A percentile compares a stretch with the other conserved stretches of the same genome.
Conservation (phyloP, 1,140 invertebrate species). For the Drosophila kurseongensis region DNA sequence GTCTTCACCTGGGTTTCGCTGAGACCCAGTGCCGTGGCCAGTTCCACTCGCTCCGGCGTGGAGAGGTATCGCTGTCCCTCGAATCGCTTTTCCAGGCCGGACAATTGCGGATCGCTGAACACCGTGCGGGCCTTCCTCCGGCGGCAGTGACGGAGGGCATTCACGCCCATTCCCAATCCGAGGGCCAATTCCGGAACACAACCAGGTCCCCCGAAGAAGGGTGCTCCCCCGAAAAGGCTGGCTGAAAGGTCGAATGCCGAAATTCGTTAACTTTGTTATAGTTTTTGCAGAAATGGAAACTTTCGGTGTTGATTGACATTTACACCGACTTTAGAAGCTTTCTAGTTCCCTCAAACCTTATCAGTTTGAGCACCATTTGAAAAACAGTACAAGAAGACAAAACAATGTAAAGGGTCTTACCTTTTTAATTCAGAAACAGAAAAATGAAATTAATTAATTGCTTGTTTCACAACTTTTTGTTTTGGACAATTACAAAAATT, state of each 20-base stretch:
- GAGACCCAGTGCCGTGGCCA: slow-evolving; percentile 95
- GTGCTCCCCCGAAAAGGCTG: slow-evolving; percentile 78
- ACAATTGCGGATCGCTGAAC: slow-evolving; percentile 98
- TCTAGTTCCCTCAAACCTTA: too few species aligned
- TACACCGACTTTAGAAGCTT: slow-evolving; percentile 11
- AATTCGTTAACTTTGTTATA: slow-evolving; percentile 58
- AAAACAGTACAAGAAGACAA: too few species aligned
- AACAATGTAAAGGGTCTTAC: too few species aligned
- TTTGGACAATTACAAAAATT: too few species aligned
- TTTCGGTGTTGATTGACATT: slow-evolving; percentile 73
- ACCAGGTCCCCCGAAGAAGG: slow-evolving; percentile 85
- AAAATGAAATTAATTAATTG: too few species aligned
- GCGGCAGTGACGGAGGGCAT: slow-evolving; percentile 94
- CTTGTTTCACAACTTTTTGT: too few species aligned
- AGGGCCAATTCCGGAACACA: slow-evolving; percentile 84
- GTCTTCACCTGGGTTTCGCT: slow-evolving; percentile 99
- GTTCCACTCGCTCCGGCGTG: slow-evolving; percentile 97
- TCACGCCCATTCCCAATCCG: slow-evolving; percentile 87
- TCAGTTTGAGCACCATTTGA: too few species aligned
- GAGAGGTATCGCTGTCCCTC: slow-evolving; percentile 98
- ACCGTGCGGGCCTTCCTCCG: slow-evolving; percentile 97
- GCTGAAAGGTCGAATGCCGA: slow-evolving; percentile 56
- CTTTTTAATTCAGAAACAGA: too few species aligned
- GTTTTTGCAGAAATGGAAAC: slow-evolving; percentile 45
- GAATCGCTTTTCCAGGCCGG: slow-evolving; percentile 97